phyloP scores from a whole-genome alignment of 2,797 vertebrate genomes.

The Dryobates pubescens region DNA sequence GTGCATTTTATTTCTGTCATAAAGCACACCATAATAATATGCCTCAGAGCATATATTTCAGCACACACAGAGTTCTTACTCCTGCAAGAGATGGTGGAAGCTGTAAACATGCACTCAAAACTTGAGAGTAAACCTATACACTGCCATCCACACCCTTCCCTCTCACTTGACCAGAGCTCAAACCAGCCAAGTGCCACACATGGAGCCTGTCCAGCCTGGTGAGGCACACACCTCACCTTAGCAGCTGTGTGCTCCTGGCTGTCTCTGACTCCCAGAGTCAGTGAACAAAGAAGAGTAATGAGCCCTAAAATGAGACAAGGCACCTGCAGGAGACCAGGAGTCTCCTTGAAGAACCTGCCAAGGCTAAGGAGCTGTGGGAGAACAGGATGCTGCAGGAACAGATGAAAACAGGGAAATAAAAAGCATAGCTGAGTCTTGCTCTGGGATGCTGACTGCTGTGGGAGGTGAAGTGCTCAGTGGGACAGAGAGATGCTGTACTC shows the following conservation, averaged over 20 bases:
- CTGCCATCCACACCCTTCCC: no score
- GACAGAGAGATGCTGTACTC: neutral
- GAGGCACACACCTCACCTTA: accelerated
- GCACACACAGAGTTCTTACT: neutral
- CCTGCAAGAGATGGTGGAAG: neutral
- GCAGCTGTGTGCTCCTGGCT: neutral
- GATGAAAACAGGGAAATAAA: neutral
- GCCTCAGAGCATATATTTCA: neutral
- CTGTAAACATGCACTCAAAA: neutral
- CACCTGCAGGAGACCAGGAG: neutral
- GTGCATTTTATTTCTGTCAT: neutral
- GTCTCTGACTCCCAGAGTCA: accelerated
- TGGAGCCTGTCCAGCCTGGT: neutral
- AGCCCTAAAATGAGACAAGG: neutral
- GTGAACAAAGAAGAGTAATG: neutral
- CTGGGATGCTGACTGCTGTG: neutral
- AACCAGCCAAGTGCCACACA: neutral
- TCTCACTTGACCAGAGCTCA: neutral
- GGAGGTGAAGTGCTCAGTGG: neutral
- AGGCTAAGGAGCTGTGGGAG: neutral
- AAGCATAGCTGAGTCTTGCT: neutral
- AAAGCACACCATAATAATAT: neutral
- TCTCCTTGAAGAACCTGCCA: neutral
- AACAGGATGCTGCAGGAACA: neutral
- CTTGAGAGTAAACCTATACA: neutral